Conservation (phyloP, 1,140 invertebrate species). For the Drosophila sulfurigaster region DNA sequence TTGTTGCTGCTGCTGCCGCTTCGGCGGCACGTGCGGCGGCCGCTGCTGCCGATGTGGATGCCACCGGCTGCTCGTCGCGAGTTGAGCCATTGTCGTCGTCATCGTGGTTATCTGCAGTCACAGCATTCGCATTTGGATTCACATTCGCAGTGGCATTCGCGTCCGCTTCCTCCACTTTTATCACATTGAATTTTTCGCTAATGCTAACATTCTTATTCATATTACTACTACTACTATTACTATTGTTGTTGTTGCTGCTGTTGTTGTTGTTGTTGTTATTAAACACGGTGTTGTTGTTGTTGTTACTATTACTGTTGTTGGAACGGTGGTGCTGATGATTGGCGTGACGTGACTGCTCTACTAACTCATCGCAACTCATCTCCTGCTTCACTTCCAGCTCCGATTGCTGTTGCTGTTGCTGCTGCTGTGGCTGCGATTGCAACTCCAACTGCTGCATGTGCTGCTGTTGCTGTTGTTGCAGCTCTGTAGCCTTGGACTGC, state of each 20-base stretch:
- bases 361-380: conserved; percentile 30
- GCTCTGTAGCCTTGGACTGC: neutral
- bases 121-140: conserved; percentile 6
- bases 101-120: conserved; percentile 9
- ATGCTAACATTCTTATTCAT: conserved; percentile 82
- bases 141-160: conserved; percentile 13
- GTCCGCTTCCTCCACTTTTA: conserved; percentile 72
- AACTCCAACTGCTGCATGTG: conserved; percentile 41
- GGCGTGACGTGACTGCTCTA: conserved; percentile 44
- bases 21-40: conserved; percentile 67
- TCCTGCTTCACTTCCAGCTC: conserved; percentile 38
- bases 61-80: conserved; percentile 62
- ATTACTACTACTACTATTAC: conserved; percentile 83
- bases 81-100: conserved; percentile 16
- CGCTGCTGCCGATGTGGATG: conserved; percentile 68
- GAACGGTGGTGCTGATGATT: conserved; percentile 80
- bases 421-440: conserved; percentile 5
- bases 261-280: conserved; percentile 66
- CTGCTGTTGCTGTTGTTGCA: conserved; percentile 31
- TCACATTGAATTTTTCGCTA: conserved; percentile 84
- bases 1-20: conserved; percentile 65
- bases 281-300: conserved; percentile 70
- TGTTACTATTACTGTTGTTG: conserved; percentile 64
- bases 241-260: conserved; percentile 70
- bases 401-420: conserved; percentile 19